A percentile compares a stretch with the other conserved stretches of the same genome.
phyloP scores from a whole-genome alignment of 2,797 vertebrate genomes.

The Pterois miles region DNA sequence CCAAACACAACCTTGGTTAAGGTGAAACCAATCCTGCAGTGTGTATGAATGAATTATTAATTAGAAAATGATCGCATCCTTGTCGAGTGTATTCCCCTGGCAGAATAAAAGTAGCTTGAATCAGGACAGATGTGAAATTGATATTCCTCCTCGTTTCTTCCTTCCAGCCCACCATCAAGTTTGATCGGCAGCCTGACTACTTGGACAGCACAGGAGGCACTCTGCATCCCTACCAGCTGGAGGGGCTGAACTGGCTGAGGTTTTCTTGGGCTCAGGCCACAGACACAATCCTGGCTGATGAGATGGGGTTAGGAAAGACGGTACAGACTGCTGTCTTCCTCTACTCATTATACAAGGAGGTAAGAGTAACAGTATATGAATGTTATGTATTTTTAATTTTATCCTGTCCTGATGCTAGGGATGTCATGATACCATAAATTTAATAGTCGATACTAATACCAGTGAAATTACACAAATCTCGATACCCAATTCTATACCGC shows the following conservation, averaged over 20 bases:
- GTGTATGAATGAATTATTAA: neutral
- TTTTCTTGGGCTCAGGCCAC: conserved; percentile 99
- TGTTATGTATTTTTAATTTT: neutral
- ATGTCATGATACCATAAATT: too few species aligned
- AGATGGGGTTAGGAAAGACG: conserved; percentile 99
- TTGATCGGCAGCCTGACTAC: conserved; percentile 95
- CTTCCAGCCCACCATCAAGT: conserved; percentile 96
- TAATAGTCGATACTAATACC: too few species aligned
- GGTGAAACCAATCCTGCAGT: neutral
- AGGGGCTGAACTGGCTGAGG: conserved; percentile 97
- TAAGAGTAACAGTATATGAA: conserved; percentile 50
- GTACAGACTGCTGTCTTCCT: conserved; percentile 98
- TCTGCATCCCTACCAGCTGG: conserved; percentile 96
- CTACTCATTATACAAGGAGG: conserved; percentile 98
- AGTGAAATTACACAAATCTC: too few species aligned
- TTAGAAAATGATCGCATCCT: neutral
- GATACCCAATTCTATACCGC: too few species aligned
- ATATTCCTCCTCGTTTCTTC: neutral
- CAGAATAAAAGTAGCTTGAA: conserved; percentile 1
- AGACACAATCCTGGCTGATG: conserved; percentile 97
- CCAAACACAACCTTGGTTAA: neutral
- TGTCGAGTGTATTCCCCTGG: neutral
- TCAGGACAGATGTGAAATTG: neutral
- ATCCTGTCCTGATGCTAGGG: neutral
- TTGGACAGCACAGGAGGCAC: conserved; percentile 94